Base-by-base conservation (phyloP, 2,888 invertebrate genomes). In the Miltochrista miniata region DNA sequence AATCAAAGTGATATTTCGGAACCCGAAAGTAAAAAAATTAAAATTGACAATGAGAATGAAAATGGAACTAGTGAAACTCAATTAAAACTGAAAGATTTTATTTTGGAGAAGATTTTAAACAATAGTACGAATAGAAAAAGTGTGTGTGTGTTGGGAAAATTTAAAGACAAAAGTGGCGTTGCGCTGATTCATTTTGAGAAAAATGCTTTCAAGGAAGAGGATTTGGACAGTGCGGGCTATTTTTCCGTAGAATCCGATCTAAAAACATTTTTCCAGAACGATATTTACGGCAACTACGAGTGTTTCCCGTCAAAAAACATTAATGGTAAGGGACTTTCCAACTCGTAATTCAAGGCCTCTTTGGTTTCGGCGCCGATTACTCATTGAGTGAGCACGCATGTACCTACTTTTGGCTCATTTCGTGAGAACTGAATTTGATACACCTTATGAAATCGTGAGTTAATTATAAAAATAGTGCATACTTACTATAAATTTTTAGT, bases 111-210 rank as follows among this genome's bases (percentile, higher is more conserved):
- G 70, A 92, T 97, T 56, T 85, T 97, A 54, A 94, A 93, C 65
- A 95, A 95, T 74, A 96, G 95, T 76, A 94, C 94, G 0, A 93
- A 93, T 51, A 92, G 94, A 35, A 97, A 97, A 91, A 92, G 93
- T 7, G 93, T 96, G 69, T 94, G 93, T 81, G 79, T 96, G 38
- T 93, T 94, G 65, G 97, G 97, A 13, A 93, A 85, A 58, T 96
- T 96, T 68, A 85, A 85, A 53, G 93, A 93, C 53, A 89, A 90
- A 76, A 91, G 92, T 70, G 93, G 93, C 66, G 88, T 93, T 57
- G 97, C 95, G 13, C 90, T 98, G 57, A 87, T 98, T 50, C 81
- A 97, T 61, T 90, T 98, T 36, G 97, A 98, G 77, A 98, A 97
- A 84, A 95, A 95, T 75, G 95, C 95, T 38, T 97, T 98, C 78